Evolutionary conservation across 2,797 vertebrate genomes (phyloP).

Genomic region (Centropyge bicolor): DNA sequence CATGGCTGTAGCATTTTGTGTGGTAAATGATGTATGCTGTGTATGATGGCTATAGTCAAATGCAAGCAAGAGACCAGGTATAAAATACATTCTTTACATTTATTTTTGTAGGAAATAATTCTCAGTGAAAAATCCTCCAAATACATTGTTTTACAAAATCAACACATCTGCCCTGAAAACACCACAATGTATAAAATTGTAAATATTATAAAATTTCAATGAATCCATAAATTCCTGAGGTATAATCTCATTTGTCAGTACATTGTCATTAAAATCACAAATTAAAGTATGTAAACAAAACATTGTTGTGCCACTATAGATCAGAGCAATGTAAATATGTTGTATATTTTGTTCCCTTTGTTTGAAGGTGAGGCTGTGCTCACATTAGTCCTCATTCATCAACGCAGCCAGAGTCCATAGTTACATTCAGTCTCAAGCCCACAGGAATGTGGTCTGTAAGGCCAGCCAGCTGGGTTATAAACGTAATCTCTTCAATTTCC

Average conservation of each 20-base stretch:
- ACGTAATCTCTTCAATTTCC: slow-evolving; percentile 87
- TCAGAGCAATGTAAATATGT: slow-evolving; percentile 21
- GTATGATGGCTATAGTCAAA: background rate
- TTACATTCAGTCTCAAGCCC: slow-evolving; percentile 83
- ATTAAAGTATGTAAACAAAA: slow-evolving; percentile 54
- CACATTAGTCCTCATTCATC: slow-evolving; percentile 43
- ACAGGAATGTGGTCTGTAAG: slow-evolving; percentile 89
- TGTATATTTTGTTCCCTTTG: slow-evolving; percentile 46
- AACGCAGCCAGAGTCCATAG: slow-evolving; percentile 64
- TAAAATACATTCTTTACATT: slow-evolving; percentile 40
- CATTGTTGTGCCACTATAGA: slow-evolving; percentile 9
- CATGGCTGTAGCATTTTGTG: background rate
- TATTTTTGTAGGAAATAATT: slow-evolving; percentile 57
- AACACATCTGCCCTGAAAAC: slow-evolving; percentile 21
- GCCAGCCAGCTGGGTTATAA: slow-evolving; percentile 87
- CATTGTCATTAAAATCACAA: slow-evolving; percentile 30
- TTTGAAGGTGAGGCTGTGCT: slow-evolving; percentile 2
- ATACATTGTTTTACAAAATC: slow-evolving; percentile 51
- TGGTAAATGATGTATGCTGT: background rate
- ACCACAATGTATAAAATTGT: slow-evolving; percentile 40
- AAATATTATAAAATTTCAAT: slow-evolving; percentile 29
- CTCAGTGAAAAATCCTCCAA: slow-evolving; percentile 36
- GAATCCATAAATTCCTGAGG: slow-evolving; percentile 48
- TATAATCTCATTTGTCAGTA: slow-evolving; percentile 40
- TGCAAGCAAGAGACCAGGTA: background rate